phyloP scores from a whole-genome alignment of 1,140 invertebrate species.

The Diachasmimorpha longicaudata region DNA sequence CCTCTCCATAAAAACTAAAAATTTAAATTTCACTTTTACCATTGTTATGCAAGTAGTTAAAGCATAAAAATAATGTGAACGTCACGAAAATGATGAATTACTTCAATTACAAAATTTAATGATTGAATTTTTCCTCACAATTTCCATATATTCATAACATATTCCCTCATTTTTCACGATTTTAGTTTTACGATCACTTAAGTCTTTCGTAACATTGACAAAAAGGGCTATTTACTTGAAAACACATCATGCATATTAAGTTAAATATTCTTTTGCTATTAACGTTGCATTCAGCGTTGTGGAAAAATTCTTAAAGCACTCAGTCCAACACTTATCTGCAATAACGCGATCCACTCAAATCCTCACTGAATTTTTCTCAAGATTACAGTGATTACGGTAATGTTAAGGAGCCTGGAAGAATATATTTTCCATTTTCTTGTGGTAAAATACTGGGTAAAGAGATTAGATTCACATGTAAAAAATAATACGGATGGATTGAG shows the following conservation, averaged over 20 bases:
- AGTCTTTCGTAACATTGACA: not conserved
- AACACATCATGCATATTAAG: not conserved
- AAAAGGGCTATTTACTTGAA: not conserved
- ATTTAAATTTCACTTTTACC: not conserved
- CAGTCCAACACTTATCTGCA: not conserved
- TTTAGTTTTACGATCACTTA: not conserved
- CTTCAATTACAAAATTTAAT: not conserved
- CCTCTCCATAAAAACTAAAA: not conserved
- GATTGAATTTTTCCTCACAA: not conserved
- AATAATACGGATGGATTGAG: not conserved
- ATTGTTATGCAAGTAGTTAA: not conserved
- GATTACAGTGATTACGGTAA: not conserved
- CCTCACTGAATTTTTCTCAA: not conserved
- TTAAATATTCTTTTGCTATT: not conserved
- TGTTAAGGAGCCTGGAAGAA: not conserved
- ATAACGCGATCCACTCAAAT: not conserved
- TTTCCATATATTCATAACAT: not conserved
- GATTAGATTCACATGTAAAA: not conserved
- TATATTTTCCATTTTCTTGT: not conserved
- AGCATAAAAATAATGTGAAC: not conserved
- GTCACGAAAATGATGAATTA: not conserved
- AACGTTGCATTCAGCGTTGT: not conserved
- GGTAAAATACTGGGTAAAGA: not conserved
- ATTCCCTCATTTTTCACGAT: not conserved
- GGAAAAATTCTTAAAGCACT: not conserved